Evolutionary conservation across 1,140 invertebrate genomes (phyloP), one percentile per base, ranked within the genome.

Genomic region (Anthonomus grandis): DNA sequence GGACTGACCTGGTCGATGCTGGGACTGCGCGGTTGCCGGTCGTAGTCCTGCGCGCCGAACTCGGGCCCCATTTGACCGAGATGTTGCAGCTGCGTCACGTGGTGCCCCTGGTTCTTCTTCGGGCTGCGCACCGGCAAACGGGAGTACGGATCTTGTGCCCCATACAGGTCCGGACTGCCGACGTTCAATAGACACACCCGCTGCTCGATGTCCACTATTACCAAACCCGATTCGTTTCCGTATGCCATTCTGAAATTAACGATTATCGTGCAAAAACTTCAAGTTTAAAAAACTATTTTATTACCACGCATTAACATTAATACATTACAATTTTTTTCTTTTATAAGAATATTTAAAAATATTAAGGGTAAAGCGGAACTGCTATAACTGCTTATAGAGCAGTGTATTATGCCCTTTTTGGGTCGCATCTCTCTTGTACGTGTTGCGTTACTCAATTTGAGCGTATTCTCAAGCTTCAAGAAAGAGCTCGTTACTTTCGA

Each of bases 171-270:
- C 59, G 85, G 80, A 58, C 88, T 87, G 60, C 84, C 84, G 69
- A 91, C 79, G 75, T 93, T 95, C 60, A 94, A 78, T 61, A 98
- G 81, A 75, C 90, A 89, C 54, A 85, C 83, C 78, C 92, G 93
- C 76, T 96, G 93, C 68, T 94, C 82, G 74, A 93, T 88, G 80
- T 98, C 95, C 66, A 97, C 84, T 75, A 98, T 87, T 67, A 94
- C 93, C 68, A 98, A 76, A 60, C 95, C 94, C 62, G 87, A 86
- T 76, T 97, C 94, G 75, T 93, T 96, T 66, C 95, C 95, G 80
- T 97, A 97, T 61, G 94, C 90, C 83, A 98, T 83, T 70, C 95
- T 97, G 76, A 31, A 78, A 73, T 12, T n/a, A n/a, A n/a, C n/a
- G n/a, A n/a, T n/a, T n/a, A n/a, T n/a, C n/a, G n/a, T n/a, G n/a